Base-by-base conservation (phyloP, 2,797 vertebrate genomes). In the Oreochromis mossambicus region DNA sequence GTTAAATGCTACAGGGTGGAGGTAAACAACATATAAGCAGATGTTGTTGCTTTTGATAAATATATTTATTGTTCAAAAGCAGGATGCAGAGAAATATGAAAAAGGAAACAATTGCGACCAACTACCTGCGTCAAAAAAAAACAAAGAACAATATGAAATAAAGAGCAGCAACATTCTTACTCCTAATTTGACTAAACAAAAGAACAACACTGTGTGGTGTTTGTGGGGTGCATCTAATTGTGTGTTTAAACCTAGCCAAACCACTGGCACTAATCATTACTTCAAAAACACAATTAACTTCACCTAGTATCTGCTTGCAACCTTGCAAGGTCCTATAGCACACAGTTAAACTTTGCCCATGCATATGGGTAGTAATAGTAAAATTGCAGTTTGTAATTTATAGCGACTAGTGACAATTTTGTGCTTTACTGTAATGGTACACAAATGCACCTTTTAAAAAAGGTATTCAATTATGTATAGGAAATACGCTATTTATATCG, bases 81-180 rank as follows among this genome's bases (percentile, higher is more conserved):
- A 11, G 10, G 26, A 73, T 29, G 68, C 68, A 48, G 24, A 48
- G 68, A 24, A 66, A 41, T 21, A 24, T 14, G 6, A 1, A 70
- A 70, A 4, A 46, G 66, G 14, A 70, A 70, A 19, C 8, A 70
- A 46, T 3, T 26, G 14, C 1, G 3, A 70, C 66, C 41, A 70
- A 5, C 41, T 70, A 70, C 66, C 14, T 46, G 41, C 4, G 4
- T 26, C 38, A 70, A 68, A 29, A 46, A 54, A 46, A 24, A 26
- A 3, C 1, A 26, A 41, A 0, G 26, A 70, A 6, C 36, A 68
- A 41, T 2, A 24, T 24, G 17, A 43, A 70, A 46, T 11, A 29
- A 46, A 46, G 13, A 70, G 5, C 66, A 70, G 41, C 66, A 70
- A 70, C 66, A 17, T 21, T 36, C 66, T 70, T 70, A 43, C n/a